A percentile compares a stretch with the other conserved stretches of the same genome.
Evolutionary conservation across 2,113 vertebrate genomes (phyloP).

Genomic region (Malurus alboscapulatus): DNA sequence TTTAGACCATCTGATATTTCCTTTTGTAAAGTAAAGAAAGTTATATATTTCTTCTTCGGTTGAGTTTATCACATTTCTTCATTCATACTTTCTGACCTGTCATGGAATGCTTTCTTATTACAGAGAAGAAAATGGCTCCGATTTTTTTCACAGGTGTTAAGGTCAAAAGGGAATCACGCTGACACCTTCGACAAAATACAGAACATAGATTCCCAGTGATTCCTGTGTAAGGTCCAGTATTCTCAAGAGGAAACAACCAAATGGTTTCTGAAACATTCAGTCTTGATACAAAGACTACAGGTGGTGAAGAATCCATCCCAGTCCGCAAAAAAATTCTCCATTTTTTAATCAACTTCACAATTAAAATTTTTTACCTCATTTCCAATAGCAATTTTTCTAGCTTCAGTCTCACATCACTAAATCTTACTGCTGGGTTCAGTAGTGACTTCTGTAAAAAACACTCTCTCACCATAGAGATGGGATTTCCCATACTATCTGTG

Average conservation of each 20-base stretch:
- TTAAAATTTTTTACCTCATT: not conserved
- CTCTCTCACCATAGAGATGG: not conserved
- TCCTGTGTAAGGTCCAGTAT: not conserved
- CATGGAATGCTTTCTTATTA: not conserved
- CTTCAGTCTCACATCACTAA: not conserved
- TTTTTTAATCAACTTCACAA: not conserved
- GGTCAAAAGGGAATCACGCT: not conserved
- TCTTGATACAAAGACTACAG: not conserved
- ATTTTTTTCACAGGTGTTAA: not conserved
- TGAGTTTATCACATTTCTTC: not conserved
- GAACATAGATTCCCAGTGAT: not conserved
- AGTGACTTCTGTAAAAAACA: not conserved
- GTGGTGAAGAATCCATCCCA: not conserved
- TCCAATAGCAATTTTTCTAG: not conserved
- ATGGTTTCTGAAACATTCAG: not conserved
- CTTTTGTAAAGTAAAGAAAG: not conserved
- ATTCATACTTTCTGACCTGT: not conserved
- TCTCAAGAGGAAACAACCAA: not conserved
- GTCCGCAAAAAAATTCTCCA: not conserved
- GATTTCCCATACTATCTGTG: not conserved
- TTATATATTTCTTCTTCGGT: not conserved
- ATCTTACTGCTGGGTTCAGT: not conserved
- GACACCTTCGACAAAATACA: not conserved
- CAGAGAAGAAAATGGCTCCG: not conserved
- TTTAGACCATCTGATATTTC: not conserved